These are phyloP conservation scores for Temnopleurus reevesii DNA, from an alignment of 53 echinoderm and acorn worm genomes.

Conservation along the genomic window DNA sequence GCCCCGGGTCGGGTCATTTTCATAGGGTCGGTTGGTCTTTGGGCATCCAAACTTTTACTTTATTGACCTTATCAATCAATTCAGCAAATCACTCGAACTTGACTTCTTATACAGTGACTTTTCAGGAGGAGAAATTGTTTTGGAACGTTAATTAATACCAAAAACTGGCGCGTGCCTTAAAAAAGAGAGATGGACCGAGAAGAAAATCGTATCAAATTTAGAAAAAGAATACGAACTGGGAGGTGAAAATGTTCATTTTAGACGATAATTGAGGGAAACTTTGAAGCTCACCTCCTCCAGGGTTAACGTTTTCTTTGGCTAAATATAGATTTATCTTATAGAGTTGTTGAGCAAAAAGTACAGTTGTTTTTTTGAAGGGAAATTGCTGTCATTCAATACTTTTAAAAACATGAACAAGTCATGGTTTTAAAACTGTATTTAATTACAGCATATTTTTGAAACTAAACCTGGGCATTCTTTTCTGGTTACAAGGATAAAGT, in stretches of 20 bases:
- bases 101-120: background rate
- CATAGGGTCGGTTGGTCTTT: too few species aligned
- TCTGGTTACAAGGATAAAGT: background rate
- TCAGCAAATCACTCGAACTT: background rate
- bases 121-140: slow-evolving; percentile 16
- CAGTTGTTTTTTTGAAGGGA: background rate
- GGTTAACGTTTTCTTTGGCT: background rate
- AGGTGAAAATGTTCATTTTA: slow-evolving; percentile 54
- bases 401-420: slow-evolving; percentile 25
- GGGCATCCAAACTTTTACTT: too few species aligned
- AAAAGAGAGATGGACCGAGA: slow-evolving; percentile 38
- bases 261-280: slow-evolving; percentile 58
- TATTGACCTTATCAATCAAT: background rate
- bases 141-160: slow-evolving; percentile 36
- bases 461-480: background rate
- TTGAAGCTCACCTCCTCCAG: background rate
- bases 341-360: background rate
- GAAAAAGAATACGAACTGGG: slow-evolving; percentile 41
- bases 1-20: too few species aligned
- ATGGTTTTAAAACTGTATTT: slow-evolving; percentile 20
- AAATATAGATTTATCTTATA: background rate
- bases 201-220: slow-evolving; percentile 30
- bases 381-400: slow-evolving; percentile 21
- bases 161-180: background rate
- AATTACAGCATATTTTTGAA: slow-evolving; percentile 28